Evolutionary conservation across 2,113 vertebrate genomes (phyloP).

Genomic region (Anseranas semipalmata): DNA sequence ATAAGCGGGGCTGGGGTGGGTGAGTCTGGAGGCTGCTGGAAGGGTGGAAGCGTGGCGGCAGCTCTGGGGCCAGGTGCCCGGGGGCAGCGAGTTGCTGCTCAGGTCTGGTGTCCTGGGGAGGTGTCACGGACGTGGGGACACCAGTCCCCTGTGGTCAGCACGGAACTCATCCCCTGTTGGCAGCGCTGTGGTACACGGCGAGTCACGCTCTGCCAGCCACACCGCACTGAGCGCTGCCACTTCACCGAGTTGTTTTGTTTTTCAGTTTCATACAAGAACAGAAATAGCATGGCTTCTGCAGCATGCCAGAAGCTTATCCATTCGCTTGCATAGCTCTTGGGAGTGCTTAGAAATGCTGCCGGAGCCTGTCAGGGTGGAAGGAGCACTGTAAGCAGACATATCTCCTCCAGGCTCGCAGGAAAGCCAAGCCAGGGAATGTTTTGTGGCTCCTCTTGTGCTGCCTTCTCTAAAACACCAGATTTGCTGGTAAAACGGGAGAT

Average conservation of each 20-base stretch:
- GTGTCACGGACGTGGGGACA: fast-evolving
- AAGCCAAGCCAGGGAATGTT: background rate
- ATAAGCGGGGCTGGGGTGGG: background rate
- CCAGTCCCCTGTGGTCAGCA: fast-evolving
- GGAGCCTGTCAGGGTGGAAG: background rate
- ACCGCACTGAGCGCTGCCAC: fast-evolving
- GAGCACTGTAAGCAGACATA: background rate
- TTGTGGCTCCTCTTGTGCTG: background rate
- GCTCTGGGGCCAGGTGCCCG: background rate
- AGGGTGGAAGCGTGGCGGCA: background rate
- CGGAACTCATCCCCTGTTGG: fast-evolving
- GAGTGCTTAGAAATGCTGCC: fast-evolving
- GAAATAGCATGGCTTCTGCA: background rate
- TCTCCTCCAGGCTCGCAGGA: background rate
- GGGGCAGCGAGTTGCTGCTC: background rate
- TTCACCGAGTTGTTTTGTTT: fast-evolving
- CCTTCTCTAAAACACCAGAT: fast-evolving
- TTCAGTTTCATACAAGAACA: background rate
- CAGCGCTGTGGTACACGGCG: fast-evolving
- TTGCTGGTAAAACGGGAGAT: background rate
- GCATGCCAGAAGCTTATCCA: fast-evolving
- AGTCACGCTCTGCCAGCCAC: background rate
- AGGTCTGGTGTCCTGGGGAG: background rate
- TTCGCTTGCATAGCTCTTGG: fast-evolving
- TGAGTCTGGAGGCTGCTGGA: background rate